These are phyloP conservation scores for Spisula subtruncata DNA, from an alignment of 2,888 invertebrate species.

Conservation along the genomic window DNA sequence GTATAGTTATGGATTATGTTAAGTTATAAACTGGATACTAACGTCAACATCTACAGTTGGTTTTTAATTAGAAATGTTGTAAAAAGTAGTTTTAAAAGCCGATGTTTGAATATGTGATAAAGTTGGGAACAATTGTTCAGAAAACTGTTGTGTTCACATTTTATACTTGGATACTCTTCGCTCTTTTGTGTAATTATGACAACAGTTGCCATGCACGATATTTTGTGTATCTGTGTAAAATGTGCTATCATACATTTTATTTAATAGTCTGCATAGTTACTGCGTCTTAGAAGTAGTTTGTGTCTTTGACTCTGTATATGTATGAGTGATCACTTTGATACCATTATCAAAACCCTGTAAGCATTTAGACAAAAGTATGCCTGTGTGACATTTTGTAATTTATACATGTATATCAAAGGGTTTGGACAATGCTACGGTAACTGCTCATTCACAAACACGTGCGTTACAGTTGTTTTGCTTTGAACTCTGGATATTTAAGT, in stretches of 20 bases:
- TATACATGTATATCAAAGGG: too few species aligned
- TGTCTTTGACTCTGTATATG: too few species aligned
- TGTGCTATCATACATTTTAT: not conserved
- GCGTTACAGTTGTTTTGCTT: too few species aligned
- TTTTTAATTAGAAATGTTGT: not conserved
- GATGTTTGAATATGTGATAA: conserved; percentile 17
- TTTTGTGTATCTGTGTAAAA: conserved; percentile 5
- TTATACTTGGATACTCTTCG: conserved; percentile 14
- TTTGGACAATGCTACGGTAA: too few species aligned
- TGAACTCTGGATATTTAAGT: too few species aligned
- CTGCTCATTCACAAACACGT: too few species aligned
- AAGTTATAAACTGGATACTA: not conserved
- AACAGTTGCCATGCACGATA: not conserved
- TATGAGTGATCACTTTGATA: too few species aligned
- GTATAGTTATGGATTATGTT: not conserved
- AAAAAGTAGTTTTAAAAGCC: not conserved
- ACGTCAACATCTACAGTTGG: not conserved
- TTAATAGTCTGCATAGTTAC: not conserved
- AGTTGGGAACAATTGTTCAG: conserved; percentile 20
- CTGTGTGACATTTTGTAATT: too few species aligned
- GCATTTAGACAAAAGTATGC: too few species aligned
- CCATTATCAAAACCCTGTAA: too few species aligned
- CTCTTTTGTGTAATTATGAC: conserved; percentile 13
- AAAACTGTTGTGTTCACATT: conserved; percentile 14
- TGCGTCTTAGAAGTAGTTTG: not conserved